phyloP scores from a whole-genome alignment of 1,140 invertebrate species.

The Achroia grisella region DNA sequence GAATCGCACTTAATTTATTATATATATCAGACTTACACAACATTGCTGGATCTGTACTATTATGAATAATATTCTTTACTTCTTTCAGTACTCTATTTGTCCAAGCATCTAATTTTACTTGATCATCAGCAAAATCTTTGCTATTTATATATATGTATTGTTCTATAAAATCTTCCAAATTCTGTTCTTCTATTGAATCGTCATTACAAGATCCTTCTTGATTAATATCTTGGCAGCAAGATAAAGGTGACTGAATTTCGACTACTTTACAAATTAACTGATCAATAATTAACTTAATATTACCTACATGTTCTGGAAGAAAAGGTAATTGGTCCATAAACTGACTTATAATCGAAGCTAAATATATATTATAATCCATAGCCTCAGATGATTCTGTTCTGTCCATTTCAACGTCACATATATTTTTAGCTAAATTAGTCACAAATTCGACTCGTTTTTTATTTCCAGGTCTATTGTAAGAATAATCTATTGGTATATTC shows the following conservation, averaged over 20 bases:
- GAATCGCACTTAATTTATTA: conserved; percentile 10
- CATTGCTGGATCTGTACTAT: conserved; percentile 3
- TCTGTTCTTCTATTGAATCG: conserved; percentile 10
- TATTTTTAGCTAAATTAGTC: conserved; percentile 25
- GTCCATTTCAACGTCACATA: conserved; percentile 23
- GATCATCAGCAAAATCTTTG: conserved; percentile 22
- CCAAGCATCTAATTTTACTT: conserved; percentile 26
- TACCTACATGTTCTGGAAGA: conserved; percentile 8
- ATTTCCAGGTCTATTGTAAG: conserved; percentile 17
- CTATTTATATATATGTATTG: conserved; percentile 20
- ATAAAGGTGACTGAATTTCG: not conserved
- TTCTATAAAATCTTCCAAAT: conserved; percentile 25
- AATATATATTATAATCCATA: conserved; percentile 21
- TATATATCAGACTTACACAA: conserved; percentile 13
- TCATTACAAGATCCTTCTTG: not conserved
- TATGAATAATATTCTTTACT: conserved; percentile 17
- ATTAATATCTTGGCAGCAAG: not conserved
- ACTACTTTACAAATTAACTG: conserved; percentile 19
- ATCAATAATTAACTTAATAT: conserved; percentile 12
- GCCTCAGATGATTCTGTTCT: conserved; percentile 7
- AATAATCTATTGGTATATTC: conserved; percentile 23
- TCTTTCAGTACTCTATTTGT: conserved; percentile 22
- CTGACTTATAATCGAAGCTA: conserved; percentile 12
- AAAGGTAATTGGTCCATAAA: conserved; percentile 17
- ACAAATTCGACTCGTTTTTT: conserved; percentile 22